phyloP scores from a whole-genome alignment of 2,113 vertebrate genomes.

The Euleptes europaea region DNA sequence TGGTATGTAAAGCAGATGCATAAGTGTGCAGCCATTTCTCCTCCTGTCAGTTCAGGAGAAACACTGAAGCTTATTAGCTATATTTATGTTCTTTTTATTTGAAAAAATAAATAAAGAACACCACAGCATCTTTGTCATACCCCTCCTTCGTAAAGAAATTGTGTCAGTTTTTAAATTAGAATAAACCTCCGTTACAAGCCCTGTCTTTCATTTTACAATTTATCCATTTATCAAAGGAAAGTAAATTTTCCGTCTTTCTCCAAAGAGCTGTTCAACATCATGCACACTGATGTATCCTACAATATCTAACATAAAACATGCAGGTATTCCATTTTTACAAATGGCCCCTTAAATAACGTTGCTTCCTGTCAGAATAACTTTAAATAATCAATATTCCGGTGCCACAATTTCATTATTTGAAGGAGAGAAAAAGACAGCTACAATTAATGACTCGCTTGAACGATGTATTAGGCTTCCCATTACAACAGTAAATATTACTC shows the following conservation, averaged over 20 bases:
- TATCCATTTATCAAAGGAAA: not conserved
- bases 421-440: slow-evolving; percentile 4
- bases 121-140: not conserved
- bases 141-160: not conserved
- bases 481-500: not conserved
- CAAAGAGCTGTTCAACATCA: not conserved
- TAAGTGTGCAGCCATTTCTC: not conserved
- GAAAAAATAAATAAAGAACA: not conserved
- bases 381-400: slow-evolving; percentile 11
- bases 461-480: not conserved
- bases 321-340: not conserved
- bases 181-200: slow-evolving; percentile 16
- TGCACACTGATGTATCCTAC: not conserved
- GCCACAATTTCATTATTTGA: slow-evolving; percentile 6
- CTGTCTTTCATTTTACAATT: slow-evolving; percentile 24
- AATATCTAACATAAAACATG: not conserved
- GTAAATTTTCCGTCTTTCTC: not conserved
- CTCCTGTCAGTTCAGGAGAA: slow-evolving; percentile 21
- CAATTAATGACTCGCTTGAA: not conserved
- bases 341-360: not conserved
- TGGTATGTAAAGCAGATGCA: slow-evolving; percentile 3
- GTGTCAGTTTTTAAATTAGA: not conserved
- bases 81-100: slow-evolving; percentile 10
- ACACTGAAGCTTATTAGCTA: fast-evolving
- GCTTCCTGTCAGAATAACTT: slow-evolving; percentile 36